Percentiles rank a stretch among this genome's conserved stretches.
Evolutionary conservation across 2,113 vertebrate genomes (phyloP).

Genomic region (Rhodinocichla rosea): DNA sequence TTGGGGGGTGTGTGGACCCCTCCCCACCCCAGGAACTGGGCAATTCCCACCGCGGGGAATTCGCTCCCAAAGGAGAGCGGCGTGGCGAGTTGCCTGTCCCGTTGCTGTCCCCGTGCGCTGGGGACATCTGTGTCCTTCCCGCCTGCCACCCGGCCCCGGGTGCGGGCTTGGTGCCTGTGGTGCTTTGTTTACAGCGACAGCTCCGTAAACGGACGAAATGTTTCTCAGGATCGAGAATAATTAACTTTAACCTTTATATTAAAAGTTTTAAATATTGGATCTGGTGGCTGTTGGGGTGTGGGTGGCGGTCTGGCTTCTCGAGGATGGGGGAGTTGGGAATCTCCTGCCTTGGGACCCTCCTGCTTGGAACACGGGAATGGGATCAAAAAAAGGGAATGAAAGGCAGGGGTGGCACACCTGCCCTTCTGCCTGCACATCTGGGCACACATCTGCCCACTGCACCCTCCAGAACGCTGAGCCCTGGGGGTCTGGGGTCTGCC

Average conservation of each 20-base stretch:
- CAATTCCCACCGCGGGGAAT: slow-evolving; percentile 41
- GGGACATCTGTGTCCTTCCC: not conserved
- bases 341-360: not conserved
- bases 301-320: accelerated
- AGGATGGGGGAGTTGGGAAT: not conserved
- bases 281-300: not conserved
- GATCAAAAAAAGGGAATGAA: not conserved
- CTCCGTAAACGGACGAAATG: slow-evolving; percentile 57
- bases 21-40: not conserved
- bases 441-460: not conserved
- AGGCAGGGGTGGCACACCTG: not conserved
- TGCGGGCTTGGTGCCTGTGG: slow-evolving; percentile 48
- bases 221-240: slow-evolving; percentile 70
- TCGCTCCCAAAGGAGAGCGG: slow-evolving; percentile 76
- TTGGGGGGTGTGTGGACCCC: not conserved
- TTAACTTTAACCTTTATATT: slow-evolving; percentile 61
- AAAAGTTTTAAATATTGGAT: slow-evolving; percentile 42
- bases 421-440: not conserved
- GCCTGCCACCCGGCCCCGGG: not conserved
- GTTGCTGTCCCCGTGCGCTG: not conserved
- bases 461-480: not conserved
- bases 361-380: not conserved
- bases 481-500: not conserved
- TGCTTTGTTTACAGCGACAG: slow-evolving; percentile 68
- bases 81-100: not conserved